phyloP scores from a whole-genome alignment of 2,888 invertebrate genomes.

The Ceramica pisi region DNA sequence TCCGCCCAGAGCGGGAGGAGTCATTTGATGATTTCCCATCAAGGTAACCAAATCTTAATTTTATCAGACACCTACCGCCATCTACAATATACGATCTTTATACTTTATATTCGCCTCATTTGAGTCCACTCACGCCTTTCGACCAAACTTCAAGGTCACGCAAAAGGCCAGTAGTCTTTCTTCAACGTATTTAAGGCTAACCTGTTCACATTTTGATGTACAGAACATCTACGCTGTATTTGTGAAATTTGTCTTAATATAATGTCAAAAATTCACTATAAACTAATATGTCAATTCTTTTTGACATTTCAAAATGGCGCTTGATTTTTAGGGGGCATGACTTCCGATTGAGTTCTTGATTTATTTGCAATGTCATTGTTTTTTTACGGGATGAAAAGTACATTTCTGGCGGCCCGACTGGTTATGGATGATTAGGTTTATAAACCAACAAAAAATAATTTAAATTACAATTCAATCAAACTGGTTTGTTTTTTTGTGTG shows the following conservation, averaged over 20 bases:
- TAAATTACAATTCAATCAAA: too few relatives aligned
- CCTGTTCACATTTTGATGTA: slow-evolving; percentile 41
- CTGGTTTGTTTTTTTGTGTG: too few relatives aligned
- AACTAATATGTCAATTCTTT: slow-evolving; percentile 12
- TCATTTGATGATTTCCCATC: too few relatives aligned
- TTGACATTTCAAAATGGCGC: slow-evolving; percentile 26
- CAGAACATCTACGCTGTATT: slow-evolving; percentile 28
- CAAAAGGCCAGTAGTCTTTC: slow-evolving; percentile 58
- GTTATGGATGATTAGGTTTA: too few relatives aligned
- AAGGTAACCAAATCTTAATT: not conserved
- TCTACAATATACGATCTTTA: slow-evolving; percentile 5
- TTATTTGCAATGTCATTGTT: not conserved
- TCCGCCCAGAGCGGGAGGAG: too few relatives aligned
- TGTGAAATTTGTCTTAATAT: slow-evolving; percentile 12
- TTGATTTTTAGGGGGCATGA: not conserved
- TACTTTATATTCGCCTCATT: slow-evolving; percentile 13
- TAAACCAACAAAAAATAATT: too few relatives aligned
- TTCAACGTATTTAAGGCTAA: slow-evolving; percentile 31
- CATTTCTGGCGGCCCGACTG: too few relatives aligned
- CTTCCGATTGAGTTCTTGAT: not conserved
- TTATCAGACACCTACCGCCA: slow-evolving; percentile 12
- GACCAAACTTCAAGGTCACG: slow-evolving; percentile 42
- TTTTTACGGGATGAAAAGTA: not conserved
- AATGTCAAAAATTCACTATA: slow-evolving; percentile 15
- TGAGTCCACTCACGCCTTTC: slow-evolving; percentile 51